A percentile compares a stretch with the other conserved stretches of the same genome.
Evolutionary conservation across 2,888 invertebrate species (phyloP).

Genomic region (Chrysodeixis includens): DNA sequence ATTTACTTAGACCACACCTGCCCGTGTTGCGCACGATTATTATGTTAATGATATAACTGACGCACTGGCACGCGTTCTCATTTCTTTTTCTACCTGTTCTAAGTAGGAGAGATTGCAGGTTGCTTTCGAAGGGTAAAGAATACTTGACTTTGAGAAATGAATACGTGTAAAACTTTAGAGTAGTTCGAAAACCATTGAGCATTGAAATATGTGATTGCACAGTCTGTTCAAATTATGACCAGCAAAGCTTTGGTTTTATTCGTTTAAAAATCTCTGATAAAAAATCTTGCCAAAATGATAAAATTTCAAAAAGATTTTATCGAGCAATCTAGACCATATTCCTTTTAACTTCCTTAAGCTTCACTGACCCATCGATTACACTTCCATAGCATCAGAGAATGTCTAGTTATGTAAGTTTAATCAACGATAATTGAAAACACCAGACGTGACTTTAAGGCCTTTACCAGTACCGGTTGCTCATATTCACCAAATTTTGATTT

Average conservation of each 20-base stretch:
- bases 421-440: neutral
- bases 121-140: constrained; percentile 56
- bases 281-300: no score
- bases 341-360: no score
- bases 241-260: no score
- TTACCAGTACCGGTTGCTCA: neutral
- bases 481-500: neutral
- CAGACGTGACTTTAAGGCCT: neutral
- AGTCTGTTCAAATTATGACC: no score
- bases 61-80: constrained; percentile 74
- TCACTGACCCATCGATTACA: neutral
- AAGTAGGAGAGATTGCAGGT: constrained; percentile 55
- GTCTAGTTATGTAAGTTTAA: neutral
- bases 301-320: no score
- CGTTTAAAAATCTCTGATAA: no score
- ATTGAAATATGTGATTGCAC: no score
- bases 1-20: constrained; percentile 46
- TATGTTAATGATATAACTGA: constrained; percentile 80
- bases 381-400: neutral
- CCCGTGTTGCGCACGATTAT: constrained; percentile 66
- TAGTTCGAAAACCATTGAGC: neutral
- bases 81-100: constrained; percentile 71
- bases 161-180: neutral
- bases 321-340: no score
- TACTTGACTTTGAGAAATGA: constrained; percentile 8